Percentiles rank a stretch among this genome's conserved stretches.
Conservation (phyloP, 2,888 invertebrate genomes). For the Tetramorium bicarinatum region DNA sequence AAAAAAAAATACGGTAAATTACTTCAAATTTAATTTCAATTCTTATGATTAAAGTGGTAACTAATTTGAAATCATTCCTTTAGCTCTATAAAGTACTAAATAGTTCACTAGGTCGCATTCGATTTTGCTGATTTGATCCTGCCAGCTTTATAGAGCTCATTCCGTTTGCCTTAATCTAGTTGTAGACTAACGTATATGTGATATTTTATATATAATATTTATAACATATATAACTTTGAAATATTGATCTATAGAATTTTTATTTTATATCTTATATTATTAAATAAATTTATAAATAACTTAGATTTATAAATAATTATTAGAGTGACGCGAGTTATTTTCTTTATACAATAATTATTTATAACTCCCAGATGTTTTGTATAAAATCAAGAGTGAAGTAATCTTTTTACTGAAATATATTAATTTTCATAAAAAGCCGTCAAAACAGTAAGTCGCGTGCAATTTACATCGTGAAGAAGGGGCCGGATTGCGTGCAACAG, state of each 20-base stretch:
- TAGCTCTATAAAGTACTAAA: too few species aligned
- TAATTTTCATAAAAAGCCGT: not conserved
- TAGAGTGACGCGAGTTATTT: not conserved
- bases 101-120: too few species aligned
- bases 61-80: slow-evolving; percentile 2
- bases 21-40: not conserved
- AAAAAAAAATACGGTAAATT: not conserved
- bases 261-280: not conserved
- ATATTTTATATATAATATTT: slow-evolving; percentile 7
- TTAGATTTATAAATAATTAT: not conserved
- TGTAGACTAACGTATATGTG: not conserved
- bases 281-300: not conserved
- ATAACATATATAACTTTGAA: not conserved
- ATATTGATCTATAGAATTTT: not conserved
- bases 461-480: not conserved
- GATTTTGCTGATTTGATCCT: too few species aligned
- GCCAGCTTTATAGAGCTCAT: too few species aligned
- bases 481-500: slow-evolving; percentile 53
- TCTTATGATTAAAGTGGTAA: not conserved
- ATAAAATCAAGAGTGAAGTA: not conserved
- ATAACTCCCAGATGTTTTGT: not conserved
- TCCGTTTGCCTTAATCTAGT: not conserved
- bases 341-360: not conserved
- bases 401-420: not conserved
- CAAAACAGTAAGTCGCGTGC: not conserved